Evolutionary conservation across 2,888 invertebrate species (phyloP).

Genomic region (Clistopyga incitator): DNA sequence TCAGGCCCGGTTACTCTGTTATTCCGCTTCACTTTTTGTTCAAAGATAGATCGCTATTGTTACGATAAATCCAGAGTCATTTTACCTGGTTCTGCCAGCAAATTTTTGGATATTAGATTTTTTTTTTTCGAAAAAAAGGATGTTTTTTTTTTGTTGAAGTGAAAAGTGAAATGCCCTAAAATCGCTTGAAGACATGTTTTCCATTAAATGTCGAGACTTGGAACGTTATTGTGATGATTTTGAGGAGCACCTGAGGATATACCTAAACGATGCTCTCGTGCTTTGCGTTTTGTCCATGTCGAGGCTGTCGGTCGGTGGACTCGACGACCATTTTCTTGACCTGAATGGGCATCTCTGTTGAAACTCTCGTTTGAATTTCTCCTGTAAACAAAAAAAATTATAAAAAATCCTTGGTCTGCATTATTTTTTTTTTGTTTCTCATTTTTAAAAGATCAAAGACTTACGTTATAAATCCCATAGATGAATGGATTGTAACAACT

Average conservation of each 20-base stretch:
- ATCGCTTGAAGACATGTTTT: neutral
- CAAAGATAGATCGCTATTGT: no score
- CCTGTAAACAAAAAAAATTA: constrained; percentile 84
- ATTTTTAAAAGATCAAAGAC: constrained; percentile 77
- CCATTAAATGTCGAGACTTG: neutral
- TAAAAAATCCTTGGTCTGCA: neutral
- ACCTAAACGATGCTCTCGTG: constrained; percentile 77
- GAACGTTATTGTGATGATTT: constrained; percentile 44
- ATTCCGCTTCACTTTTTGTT: no score
- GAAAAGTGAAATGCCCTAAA: no score
- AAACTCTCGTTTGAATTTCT: constrained; percentile 92
- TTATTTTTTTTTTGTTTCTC: constrained; percentile 1
- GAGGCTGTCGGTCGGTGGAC: constrained; percentile 76
- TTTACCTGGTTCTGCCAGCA: no score
- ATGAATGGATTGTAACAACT: constrained; percentile 96
- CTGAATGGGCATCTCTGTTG: constrained; percentile 89
- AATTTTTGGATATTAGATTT: no score
- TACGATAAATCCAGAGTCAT: no score
- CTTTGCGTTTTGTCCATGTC: constrained; percentile 78
- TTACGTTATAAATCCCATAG: constrained; percentile 95
- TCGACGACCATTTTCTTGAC: constrained; percentile 76
- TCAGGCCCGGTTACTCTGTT: neutral
- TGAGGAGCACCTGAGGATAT: constrained; percentile 70
- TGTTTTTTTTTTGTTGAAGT: no score
- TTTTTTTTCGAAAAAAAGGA: no score